Base-by-base conservation (phyloP, 2,797 vertebrate species). In the Austrolebias charrua region DNA sequence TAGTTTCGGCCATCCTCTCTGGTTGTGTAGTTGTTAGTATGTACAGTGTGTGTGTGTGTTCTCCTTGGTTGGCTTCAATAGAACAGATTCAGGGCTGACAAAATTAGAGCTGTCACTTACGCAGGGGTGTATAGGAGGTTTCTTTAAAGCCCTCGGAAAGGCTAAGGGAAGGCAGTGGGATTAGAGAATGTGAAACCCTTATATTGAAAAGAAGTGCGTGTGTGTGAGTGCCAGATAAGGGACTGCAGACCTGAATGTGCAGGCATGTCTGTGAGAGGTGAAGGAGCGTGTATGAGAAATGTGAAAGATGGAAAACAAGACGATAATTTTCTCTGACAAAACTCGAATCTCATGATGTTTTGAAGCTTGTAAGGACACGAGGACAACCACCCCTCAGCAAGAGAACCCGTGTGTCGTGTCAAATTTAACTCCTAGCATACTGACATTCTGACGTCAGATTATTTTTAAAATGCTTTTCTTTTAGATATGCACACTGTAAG, bases 281-380 rank as follows among this genome's bases (percentile, higher is more conserved):
- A 45, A 40, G 19, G 62, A 19, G 19, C 14, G 33, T 31, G 19
- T n/a, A 46, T 18, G 58, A 47, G 51, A 45, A 40, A 31, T 19
- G 31, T 33, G 69, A 20, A 57, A 44, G 56, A 19, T 63, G 19
- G 50, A 67, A 66, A 76, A 58, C 1, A 18, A 18, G 52, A 63
- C 74, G 64, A 43, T 82, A 72, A 87, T 78, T 87, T 76, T 79
- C 58, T 73, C 72, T 9, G 61, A 71, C 80, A 87, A 58, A 88
- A 88, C 80, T 84, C 65, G 29, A 86, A 84, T 84, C 87, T 78
- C 83, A 87, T 90, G 89, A 88, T 91, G 86, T 89, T 91, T 90
- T 91, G 67, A 78, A 86, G 81, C 74, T 76, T 1, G 16, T 60
- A 69, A 68, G 28, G 29, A 33, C 54, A 5, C 15, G 20, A 46